Evolutionary conservation across 92 coral and sea anemone genomes (phyloP).

Genomic region (Umimayanthus kanabou): DNA sequence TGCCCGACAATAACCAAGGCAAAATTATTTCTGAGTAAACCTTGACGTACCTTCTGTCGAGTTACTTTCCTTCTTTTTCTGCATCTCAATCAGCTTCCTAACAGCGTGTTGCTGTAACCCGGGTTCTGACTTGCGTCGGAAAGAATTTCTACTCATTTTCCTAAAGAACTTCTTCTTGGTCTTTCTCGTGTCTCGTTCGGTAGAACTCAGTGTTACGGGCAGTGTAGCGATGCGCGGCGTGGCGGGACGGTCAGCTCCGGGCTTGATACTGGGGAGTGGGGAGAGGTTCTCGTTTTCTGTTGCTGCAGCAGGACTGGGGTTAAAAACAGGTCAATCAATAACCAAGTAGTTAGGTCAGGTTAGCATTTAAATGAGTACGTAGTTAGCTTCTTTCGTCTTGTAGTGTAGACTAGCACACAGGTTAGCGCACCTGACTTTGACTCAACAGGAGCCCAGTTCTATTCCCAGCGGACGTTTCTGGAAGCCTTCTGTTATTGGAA

Average conservation of each 20-base stretch:
- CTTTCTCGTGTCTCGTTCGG: constrained; percentile 63
- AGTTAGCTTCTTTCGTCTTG: no score
- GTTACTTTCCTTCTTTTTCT: constrained; percentile 29
- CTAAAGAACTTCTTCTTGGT: constrained; percentile 68
- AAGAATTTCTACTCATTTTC: constrained; percentile 67
- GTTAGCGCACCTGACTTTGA: no score
- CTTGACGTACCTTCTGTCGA: constrained; percentile 56
- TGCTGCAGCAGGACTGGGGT: not conserved
- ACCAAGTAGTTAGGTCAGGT: no score
- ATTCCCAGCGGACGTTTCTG: no score
- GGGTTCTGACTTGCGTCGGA: constrained; percentile 81
- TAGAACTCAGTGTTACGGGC: constrained; percentile 41
- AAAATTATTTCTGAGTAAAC: not conserved
- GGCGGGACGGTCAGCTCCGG: not conserved
- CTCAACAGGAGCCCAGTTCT: no score
- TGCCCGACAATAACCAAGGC: not conserved
- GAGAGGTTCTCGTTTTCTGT: constrained; percentile 25
- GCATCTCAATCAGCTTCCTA: constrained; percentile 47
- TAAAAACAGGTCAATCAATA: not conserved
- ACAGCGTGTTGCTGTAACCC: constrained; percentile 52
- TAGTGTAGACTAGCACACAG: no score
- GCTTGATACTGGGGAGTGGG: constrained; percentile 27
- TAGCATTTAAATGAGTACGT: no score
- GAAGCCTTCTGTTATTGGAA: no score
- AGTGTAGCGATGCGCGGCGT: constrained; percentile 18